phyloP scores from a whole-genome alignment of 2,797 vertebrate species.

The Microhierax caerulescens region DNA sequence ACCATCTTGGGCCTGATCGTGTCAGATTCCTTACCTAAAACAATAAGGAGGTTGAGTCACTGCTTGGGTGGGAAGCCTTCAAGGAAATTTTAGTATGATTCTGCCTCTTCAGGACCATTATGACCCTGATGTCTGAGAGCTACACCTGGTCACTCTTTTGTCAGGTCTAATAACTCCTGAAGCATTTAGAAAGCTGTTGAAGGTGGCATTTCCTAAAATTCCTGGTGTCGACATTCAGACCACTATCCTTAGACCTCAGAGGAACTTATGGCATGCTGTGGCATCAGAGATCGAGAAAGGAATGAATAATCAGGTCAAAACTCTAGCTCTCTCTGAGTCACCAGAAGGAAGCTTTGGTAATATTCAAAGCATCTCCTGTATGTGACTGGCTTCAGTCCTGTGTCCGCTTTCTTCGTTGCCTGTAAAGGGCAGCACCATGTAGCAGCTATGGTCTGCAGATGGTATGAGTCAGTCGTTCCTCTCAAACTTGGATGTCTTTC shows the following conservation, averaged over 20 bases:
- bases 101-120: background rate
- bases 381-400: background rate
- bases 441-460: background rate
- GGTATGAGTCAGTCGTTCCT: background rate
- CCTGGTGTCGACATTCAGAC: background rate
- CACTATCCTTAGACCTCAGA: background rate
- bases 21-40: slow-evolving; percentile 23
- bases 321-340: background rate
- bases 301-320: background rate
- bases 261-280: background rate
- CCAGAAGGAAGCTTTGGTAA: background rate
- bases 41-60: slow-evolving; percentile 25
- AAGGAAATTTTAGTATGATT: background rate
- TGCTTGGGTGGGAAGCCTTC: slow-evolving; percentile 15
- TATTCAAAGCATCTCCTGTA: background rate
- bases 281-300: background rate
- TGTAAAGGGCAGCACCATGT: background rate
- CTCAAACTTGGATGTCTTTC: background rate
- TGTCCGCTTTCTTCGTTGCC: accelerated
- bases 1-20: background rate
- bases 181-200: background rate
- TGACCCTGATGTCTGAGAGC: background rate
- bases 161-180: background rate
- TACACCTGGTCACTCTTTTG: background rate
- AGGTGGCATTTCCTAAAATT: background rate